phyloP scores from a whole-genome alignment of 2,113 vertebrate genomes.

The Morone chrysops region DNA sequence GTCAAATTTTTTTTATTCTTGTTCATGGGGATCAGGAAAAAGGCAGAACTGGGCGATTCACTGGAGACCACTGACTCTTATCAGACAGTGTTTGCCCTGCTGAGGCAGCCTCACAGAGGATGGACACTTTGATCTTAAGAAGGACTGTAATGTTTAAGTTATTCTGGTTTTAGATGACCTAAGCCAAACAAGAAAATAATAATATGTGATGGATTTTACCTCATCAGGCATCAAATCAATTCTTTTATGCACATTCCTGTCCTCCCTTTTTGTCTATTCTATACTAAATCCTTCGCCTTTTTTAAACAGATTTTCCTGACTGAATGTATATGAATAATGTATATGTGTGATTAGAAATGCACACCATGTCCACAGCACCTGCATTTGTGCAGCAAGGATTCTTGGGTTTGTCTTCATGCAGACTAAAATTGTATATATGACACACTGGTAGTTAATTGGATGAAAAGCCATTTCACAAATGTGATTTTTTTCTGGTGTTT shows the following conservation, averaged over 20 bases:
- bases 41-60: neutral
- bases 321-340: slow-evolving; percentile 46
- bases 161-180: slow-evolving; percentile 36
- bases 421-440: neutral
- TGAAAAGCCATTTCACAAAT: neutral
- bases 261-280: neutral
- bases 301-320: slow-evolving; percentile 14
- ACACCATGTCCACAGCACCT: neutral
- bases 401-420: slow-evolving; percentile 16
- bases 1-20: neutral
- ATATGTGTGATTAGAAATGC: slow-evolving; percentile 33
- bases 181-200: slow-evolving; percentile 43
- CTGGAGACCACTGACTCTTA: slow-evolving; percentile 4
- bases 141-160: slow-evolving; percentile 21
- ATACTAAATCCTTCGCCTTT: neutral
- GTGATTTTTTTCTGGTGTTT: neutral
- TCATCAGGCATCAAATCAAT: neutral
- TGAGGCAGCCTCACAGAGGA: neutral
- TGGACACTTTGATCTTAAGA: slow-evolving; percentile 7
- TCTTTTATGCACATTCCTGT: slow-evolving; percentile 9
- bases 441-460: neutral
- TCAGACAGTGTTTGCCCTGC: neutral
- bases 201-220: slow-evolving; percentile 13
- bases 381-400: neutral
- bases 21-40: neutral